These are phyloP conservation scores for Rhizomys pruinosus DNA, from an alignment of 2,113 vertebrate species.

Conservation along the genomic window DNA sequence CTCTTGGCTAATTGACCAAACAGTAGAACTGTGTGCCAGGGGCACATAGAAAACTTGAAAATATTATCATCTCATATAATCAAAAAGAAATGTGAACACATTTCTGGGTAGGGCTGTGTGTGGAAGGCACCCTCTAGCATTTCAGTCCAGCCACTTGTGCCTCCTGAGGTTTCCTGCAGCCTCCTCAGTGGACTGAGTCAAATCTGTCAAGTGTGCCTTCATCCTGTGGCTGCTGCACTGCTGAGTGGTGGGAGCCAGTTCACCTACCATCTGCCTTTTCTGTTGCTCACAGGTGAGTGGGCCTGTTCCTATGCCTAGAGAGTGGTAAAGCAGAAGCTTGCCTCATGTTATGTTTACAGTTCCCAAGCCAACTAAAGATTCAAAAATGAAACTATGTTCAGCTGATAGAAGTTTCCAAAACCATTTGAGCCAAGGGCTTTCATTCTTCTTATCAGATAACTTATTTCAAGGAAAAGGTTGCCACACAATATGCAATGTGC, in stretches of 20 bases:
- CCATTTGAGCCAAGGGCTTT: slow-evolving; percentile 1
- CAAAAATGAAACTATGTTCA: slow-evolving; percentile 40
- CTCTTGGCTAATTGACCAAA: slow-evolving; percentile 47
- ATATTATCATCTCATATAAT: neutral
- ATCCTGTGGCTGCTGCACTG: neutral
- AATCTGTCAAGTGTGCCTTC: slow-evolving; percentile 39
- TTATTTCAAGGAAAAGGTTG: slow-evolving; percentile 42
- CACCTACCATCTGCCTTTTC: slow-evolving; percentile 73
- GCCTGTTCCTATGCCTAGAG: slow-evolving; percentile 14
- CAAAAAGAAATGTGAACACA: neutral
- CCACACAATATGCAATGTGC: neutral
- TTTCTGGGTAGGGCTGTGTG: slow-evolving; percentile 27
- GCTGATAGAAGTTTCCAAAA: slow-evolving; percentile 53
- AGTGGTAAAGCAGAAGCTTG: slow-evolving; percentile 53
- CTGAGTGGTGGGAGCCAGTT: slow-evolving; percentile 53
- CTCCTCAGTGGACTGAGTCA: slow-evolving; percentile 44
- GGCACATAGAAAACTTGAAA: neutral
- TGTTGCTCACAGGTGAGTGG: slow-evolving; percentile 12
- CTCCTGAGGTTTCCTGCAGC: slow-evolving; percentile 6
- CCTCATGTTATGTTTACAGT: slow-evolving; percentile 54
- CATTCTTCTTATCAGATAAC: slow-evolving; percentile 45
- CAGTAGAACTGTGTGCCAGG: neutral
- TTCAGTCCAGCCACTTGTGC: neutral
- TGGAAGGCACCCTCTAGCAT: neutral
- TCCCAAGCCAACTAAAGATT: slow-evolving; percentile 67